Evolutionary conservation across 2,888 invertebrate species (phyloP).

Genomic region (Thera obeliscata): DNA sequence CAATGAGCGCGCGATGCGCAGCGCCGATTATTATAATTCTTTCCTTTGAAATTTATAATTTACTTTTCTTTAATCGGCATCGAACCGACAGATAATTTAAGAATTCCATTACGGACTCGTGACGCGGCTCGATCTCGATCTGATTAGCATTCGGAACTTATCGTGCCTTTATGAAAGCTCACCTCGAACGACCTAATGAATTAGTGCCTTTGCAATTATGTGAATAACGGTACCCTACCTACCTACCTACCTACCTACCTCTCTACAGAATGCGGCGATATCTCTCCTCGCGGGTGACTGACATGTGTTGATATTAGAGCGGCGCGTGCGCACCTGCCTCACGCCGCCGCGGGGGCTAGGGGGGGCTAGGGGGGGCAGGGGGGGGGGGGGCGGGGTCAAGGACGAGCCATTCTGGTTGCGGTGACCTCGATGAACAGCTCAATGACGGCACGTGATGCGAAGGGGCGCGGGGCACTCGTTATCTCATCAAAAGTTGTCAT

Average conservation of each 20-base stretch:
- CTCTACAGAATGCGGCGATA: conserved; percentile 18
- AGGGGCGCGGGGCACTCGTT: not conserved
- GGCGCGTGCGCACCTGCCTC: conserved; percentile 50
- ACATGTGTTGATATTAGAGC: conserved; percentile 69
- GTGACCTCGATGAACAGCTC: conserved; percentile 18
- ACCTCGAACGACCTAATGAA: conserved; percentile 15
- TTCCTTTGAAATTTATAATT: conserved; percentile 36
- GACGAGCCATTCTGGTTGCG: conserved; percentile 36
- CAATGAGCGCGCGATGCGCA: conserved; percentile 25
- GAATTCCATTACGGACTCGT: conserved; percentile 32
- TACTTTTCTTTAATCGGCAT: conserved; percentile 33
- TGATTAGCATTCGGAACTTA: conserved; percentile 28
- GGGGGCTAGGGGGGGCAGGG: too few species aligned
- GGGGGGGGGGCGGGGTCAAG: conserved; percentile 44
- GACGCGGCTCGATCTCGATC: conserved; percentile 27
- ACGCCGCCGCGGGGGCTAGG: conserved; percentile 1
- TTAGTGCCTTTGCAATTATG: conserved; percentile 18
- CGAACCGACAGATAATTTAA: conserved; percentile 31
- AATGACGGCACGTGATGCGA: too few species aligned
- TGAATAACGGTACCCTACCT: conserved; percentile 43
- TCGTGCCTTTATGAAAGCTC: conserved; percentile 26
- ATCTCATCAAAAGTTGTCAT: not conserved
- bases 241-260: not conserved
- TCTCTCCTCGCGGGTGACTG: conserved; percentile 62
- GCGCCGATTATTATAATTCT: conserved; percentile 35